A percentile compares a stretch with the other conserved stretches of the same genome.
These are phyloP conservation scores for Yasuhikotakia modesta DNA, from an alignment of 2,797 vertebrate genomes.

Conservation along the genomic window DNA sequence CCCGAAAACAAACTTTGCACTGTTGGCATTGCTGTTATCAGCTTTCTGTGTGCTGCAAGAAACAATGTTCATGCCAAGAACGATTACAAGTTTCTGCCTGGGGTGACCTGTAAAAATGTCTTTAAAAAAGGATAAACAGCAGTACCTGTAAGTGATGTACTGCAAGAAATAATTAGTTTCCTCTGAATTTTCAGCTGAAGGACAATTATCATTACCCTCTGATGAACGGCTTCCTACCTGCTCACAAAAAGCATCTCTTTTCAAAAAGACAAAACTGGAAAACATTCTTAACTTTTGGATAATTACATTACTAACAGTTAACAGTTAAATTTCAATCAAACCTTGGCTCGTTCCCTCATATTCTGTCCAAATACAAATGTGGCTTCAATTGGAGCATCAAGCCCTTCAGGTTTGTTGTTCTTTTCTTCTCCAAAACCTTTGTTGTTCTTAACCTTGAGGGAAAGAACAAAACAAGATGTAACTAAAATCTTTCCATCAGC, in stretches of 20 bases:
- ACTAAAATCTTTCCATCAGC: conserved; percentile 44
- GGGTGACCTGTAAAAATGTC: conserved; percentile 48
- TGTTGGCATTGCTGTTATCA: conserved; percentile 70
- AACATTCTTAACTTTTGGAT: conserved; percentile 4
- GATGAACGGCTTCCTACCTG: conserved; percentile 67
- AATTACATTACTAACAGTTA: conserved; percentile 20
- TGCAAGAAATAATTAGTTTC: conserved; percentile 87
- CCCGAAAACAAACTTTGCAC: conserved; percentile 85
- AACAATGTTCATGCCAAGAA: conserved; percentile 24
- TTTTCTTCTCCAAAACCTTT: conserved; percentile 75
- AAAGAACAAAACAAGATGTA: not conserved
- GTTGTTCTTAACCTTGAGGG: conserved; percentile 4
- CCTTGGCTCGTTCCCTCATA: conserved; percentile 83
- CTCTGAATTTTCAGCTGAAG: conserved; percentile 65
- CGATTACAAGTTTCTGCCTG: conserved; percentile 6
- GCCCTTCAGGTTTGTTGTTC: conserved; percentile 66
- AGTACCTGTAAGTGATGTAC: conserved; percentile 75
- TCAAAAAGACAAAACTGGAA: conserved; percentile 41
- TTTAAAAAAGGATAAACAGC: not conserved
- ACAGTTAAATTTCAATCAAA: conserved; percentile 49
- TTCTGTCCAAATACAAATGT: conserved; percentile 85
- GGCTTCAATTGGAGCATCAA: conserved; percentile 62
- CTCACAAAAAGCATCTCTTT: not conserved
- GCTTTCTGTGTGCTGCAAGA: conserved; percentile 75
- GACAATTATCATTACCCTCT: conserved; percentile 57